A percentile compares a stretch with the other conserved stretches of the same genome.
These are phyloP conservation scores for Gallinago solitaria DNA, from an alignment of 2,797 vertebrate genomes.

Conservation along the genomic window DNA sequence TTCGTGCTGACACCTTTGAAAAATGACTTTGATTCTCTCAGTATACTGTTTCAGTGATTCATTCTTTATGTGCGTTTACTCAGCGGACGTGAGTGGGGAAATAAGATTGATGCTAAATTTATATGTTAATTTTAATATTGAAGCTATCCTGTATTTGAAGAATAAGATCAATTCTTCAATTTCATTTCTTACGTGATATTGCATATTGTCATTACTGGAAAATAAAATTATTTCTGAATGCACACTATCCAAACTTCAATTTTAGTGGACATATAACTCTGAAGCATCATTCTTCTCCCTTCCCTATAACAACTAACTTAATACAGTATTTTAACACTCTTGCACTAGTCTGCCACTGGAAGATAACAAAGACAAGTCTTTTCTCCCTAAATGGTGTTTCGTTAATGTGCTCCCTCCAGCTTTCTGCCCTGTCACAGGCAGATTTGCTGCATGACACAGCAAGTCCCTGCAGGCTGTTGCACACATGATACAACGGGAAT, in stretches of 20 bases:
- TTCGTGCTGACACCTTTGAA: slow-evolving; percentile 69
- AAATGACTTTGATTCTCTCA: slow-evolving; percentile 71
- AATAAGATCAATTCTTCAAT: slow-evolving; percentile 80
- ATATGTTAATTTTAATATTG: slow-evolving; percentile 83
- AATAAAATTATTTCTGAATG: slow-evolving; percentile 76
- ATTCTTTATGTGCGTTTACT: slow-evolving; percentile 76
- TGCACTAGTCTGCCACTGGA: background rate
- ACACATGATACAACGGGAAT: background rate
- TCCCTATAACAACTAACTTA: slow-evolving; percentile 10
- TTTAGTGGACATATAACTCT: slow-evolving; percentile 59
- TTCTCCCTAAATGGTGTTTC: background rate
- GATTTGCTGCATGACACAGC: background rate
- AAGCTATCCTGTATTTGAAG: slow-evolving; percentile 77
- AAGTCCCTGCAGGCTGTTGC: background rate
- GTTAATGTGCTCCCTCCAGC: background rate
- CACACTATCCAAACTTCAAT: slow-evolving; percentile 70
- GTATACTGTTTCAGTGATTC: slow-evolving; percentile 77
- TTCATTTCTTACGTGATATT: slow-evolving; percentile 77
- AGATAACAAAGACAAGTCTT: background rate
- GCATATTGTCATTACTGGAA: slow-evolving; percentile 70
- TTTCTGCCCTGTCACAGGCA: background rate
- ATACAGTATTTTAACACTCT: slow-evolving; percentile 31
- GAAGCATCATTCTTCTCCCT: slow-evolving; percentile 40
- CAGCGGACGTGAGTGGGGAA: slow-evolving; percentile 62
- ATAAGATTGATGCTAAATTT: slow-evolving; percentile 82